Percentiles rank a stretch among this genome's conserved stretches.
Evolutionary conservation across 2,797 vertebrate genomes (phyloP).

Genomic region (Ptychadena robeensis): DNA sequence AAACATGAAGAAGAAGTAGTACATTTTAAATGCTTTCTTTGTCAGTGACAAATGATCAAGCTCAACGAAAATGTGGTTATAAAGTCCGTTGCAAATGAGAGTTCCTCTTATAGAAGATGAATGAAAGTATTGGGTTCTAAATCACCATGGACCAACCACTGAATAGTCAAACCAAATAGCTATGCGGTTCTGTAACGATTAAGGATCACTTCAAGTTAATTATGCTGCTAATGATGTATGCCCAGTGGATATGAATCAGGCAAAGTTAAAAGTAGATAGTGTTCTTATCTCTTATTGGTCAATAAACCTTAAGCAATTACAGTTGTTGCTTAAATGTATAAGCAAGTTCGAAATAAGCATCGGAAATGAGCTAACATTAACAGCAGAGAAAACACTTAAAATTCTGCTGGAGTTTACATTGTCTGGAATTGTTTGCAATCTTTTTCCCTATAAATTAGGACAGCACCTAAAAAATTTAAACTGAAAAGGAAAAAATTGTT

Average conservation of each 20-base stretch:
- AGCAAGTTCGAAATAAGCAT: constrained; percentile 3
- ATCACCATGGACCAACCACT: constrained; percentile 48
- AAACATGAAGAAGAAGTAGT: constrained; percentile 46
- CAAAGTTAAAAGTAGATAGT: constrained; percentile 55
- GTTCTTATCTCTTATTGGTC: constrained; percentile 55
- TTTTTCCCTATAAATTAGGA: background rate
- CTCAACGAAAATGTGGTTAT: constrained; percentile 44
- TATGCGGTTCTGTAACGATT: constrained; percentile 56
- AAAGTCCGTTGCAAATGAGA: constrained; percentile 57
- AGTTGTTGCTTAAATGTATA: constrained; percentile 40
- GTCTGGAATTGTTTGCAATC: background rate
- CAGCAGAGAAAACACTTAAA: background rate
- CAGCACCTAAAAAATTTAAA: background rate
- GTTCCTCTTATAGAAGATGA: constrained; percentile 55
- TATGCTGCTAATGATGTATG: constrained; percentile 61
- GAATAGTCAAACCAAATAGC: constrained; percentile 55
- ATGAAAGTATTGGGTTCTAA: constrained; percentile 60
- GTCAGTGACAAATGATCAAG: constrained; percentile 50
- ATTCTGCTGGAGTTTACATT: background rate
- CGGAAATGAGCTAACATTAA: constrained; percentile 4
- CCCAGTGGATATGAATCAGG: constrained; percentile 53
- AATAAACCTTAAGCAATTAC: constrained; percentile 48
- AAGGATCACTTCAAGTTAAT: constrained; percentile 60
- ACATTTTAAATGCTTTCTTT: constrained; percentile 51
- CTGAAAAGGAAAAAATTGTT: too few relatives aligned